Conservation (phyloP, 53 echinoderm and acorn worm genomes). For the Temnopleurus reevesii region DNA sequence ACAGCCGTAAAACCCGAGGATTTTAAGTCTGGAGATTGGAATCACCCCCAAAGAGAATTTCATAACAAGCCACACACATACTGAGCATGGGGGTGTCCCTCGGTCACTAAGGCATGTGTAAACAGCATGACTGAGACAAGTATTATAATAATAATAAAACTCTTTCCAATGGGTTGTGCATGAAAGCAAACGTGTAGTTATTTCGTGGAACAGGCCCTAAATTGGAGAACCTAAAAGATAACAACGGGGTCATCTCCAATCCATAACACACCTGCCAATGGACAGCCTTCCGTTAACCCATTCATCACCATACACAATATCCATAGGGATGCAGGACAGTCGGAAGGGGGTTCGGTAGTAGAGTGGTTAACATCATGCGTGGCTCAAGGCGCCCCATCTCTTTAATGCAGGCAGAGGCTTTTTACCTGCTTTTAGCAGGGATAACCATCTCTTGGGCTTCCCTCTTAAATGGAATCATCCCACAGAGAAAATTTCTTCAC, state of each 20-base stretch:
- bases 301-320: neutral
- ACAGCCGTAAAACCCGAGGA: too few relatives aligned
- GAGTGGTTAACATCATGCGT: neutral
- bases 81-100: too few relatives aligned
- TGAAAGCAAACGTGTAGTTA: too few relatives aligned
- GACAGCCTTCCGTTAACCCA: neutral
- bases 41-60: too few relatives aligned
- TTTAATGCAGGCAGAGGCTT: slow-evolving; percentile 20
- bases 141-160: too few relatives aligned
- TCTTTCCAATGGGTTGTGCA: too few relatives aligned
- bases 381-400: slow-evolving; percentile 10
- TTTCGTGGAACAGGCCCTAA: too few relatives aligned
- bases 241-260: slow-evolving; percentile 14
- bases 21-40: too few relatives aligned
- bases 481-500: neutral
- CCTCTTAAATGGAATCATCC: neutral
- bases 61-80: too few relatives aligned
- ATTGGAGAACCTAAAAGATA: neutral
- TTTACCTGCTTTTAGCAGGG: neutral
- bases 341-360: neutral
- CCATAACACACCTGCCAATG: slow-evolving; percentile 23
- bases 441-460: slow-evolving; percentile 6
- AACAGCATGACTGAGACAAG: too few relatives aligned
- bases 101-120: too few relatives aligned
- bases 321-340: neutral